A percentile compares a stretch with the other conserved stretches of the same genome.
These are phyloP conservation scores for Panonychus citri DNA, from an alignment of 1,140 invertebrate genomes.

Conservation along the genomic window DNA sequence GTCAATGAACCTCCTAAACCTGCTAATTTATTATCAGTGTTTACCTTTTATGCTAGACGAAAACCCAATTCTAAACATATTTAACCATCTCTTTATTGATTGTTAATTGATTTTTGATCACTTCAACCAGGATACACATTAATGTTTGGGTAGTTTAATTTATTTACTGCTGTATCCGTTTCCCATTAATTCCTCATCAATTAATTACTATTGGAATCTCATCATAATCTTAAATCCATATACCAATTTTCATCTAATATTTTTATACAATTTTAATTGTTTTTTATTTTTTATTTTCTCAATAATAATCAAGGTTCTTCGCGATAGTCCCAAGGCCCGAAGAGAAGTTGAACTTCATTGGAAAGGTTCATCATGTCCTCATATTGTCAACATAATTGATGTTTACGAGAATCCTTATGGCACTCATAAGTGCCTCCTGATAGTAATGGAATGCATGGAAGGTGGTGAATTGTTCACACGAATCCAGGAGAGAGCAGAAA, in stretches of 20 bases:
- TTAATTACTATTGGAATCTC: slow-evolving; percentile 2
- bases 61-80: too few species aligned
- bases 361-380: slow-evolving; percentile 60
- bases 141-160: not conserved
- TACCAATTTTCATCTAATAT: not conserved
- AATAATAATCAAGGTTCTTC: slow-evolving; percentile 41
- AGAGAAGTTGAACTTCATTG: slow-evolving; percentile 89
- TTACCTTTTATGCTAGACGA: too few species aligned
- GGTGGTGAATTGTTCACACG: slow-evolving; percentile 36
- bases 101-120: too few species aligned
- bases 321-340: slow-evolving; percentile 70
- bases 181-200: too few species aligned
- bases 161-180: not conserved
- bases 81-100: too few species aligned
- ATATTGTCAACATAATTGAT: slow-evolving; percentile 81
- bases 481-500: slow-evolving; percentile 78
- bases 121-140: too few species aligned
- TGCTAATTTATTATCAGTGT: too few species aligned
- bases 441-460: slow-evolving; percentile 86
- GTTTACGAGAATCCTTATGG: slow-evolving; percentile 88
- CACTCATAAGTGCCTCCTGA: slow-evolving; percentile 66
- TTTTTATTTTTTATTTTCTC: slow-evolving; percentile 5
- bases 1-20: too few species aligned
- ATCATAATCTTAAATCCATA: too few species aligned
- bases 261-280: slow-evolving; percentile 1